These are phyloP conservation scores for Pedetes capensis DNA, from an alignment of 2,113 vertebrate species.

Conservation along the genomic window DNA sequence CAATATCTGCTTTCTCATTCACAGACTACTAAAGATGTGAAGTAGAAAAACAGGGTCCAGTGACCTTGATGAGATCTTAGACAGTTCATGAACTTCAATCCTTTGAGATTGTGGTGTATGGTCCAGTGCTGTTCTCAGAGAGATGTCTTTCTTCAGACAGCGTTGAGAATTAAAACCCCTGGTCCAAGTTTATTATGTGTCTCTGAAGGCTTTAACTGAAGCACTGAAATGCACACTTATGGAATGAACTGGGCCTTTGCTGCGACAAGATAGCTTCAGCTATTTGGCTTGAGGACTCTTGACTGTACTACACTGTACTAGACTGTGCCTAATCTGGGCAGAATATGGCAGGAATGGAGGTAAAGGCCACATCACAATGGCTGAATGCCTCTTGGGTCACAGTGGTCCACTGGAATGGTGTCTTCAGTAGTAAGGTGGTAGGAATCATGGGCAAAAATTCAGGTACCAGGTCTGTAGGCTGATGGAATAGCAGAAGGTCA, in stretches of 20 bases:
- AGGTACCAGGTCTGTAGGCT: constrained; percentile 63
- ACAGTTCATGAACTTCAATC: constrained; percentile 45
- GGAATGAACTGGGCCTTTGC: constrained; percentile 53
- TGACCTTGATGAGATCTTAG: constrained; percentile 41
- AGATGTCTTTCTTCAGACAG: constrained; percentile 59
- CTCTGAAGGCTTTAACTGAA: constrained; percentile 67
- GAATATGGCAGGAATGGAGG: constrained; percentile 51
- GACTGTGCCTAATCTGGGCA: constrained; percentile 47
- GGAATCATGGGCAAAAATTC: constrained; percentile 65
- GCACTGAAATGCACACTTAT: constrained; percentile 54
- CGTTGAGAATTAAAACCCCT: constrained; percentile 48
- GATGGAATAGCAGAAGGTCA: constrained; percentile 58
- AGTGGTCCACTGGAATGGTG: constrained; percentile 69
- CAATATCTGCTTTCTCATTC: constrained; percentile 60
- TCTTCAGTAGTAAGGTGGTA: constrained; percentile 71
- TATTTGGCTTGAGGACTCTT: constrained; percentile 68
- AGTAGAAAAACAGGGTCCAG: constrained; percentile 31
- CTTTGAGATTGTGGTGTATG: constrained; percentile 36
- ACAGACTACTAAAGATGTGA: constrained; percentile 53
- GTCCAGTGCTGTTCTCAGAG: constrained; percentile 54
- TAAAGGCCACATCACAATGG: constrained; percentile 70
- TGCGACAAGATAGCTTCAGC: constrained; percentile 55
- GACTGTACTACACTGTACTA: constrained; percentile 49
- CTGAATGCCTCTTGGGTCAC: constrained; percentile 62
- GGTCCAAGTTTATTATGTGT: constrained; percentile 62